Percentiles rank a stretch among this genome's conserved stretches.
These are phyloP conservation scores for Caradrina kadenii DNA, from an alignment of 2,888 invertebrate species.

Conservation along the genomic window DNA sequence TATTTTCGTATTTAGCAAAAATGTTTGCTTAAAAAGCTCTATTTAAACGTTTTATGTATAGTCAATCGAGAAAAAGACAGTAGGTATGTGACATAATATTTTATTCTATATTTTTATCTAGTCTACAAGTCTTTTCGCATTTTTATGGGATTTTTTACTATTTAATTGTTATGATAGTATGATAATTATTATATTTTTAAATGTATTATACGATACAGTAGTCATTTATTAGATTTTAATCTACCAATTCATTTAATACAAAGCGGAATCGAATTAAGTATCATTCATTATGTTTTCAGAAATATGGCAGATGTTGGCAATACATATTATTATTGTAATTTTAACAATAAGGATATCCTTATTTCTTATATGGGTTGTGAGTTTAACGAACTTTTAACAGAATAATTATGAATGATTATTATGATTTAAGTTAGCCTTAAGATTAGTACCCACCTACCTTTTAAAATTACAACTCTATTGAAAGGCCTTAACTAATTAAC, in stretches of 20 bases:
- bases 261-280: neutral
- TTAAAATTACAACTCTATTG: conserved; percentile 10
- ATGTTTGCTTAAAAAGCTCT: neutral
- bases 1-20: neutral
- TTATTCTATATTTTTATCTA: no score
- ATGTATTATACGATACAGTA: no score
- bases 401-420: neutral
- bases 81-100: no score
- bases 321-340: neutral
- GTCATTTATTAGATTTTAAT: no score
- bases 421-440: conserved; percentile 6
- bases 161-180: no score
- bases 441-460: neutral
- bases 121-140: no score
- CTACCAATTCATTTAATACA: no score
- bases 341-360: neutral
- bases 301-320: neutral
- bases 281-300: conserved; percentile 3
- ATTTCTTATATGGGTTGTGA: conserved; percentile 5
- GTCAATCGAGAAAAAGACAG: no score
- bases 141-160: no score
- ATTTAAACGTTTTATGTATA: no score
- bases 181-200: no score
- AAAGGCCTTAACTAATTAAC: conserved; percentile 1
- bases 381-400: neutral